Percentiles rank a stretch among this genome's conserved stretches.
phyloP scores from a whole-genome alignment of 2,797 vertebrate species.

The Pangasius mekongensis region DNA sequence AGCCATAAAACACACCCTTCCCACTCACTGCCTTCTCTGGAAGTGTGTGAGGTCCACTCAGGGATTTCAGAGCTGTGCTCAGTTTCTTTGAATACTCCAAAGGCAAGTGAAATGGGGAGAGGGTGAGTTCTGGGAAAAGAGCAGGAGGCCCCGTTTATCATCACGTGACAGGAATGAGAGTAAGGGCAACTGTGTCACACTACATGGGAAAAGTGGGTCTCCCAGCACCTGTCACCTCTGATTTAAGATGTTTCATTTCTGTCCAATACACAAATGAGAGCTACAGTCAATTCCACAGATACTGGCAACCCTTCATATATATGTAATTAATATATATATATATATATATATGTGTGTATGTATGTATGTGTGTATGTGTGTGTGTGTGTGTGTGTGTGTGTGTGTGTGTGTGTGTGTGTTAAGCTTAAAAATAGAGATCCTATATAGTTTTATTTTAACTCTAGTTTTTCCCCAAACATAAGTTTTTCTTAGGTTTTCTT shows the following conservation, averaged over 20 bases:
- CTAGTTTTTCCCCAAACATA: neutral
- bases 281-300: neutral
- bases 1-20: constrained; percentile 23
- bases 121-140: constrained; percentile 49
- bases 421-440: neutral
- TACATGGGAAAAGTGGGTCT: neutral
- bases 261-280: neutral
- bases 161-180: neutral
- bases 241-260: constrained; percentile 43
- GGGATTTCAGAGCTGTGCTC: neutral
- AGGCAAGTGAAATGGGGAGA: constrained; percentile 2
- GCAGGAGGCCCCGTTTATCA: constrained; percentile 3
- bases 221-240: constrained; percentile 10
- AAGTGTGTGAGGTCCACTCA: constrained; percentile 23
- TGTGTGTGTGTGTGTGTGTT: too few relatives aligned
- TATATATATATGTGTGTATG: too few relatives aligned
- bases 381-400: too few relatives aligned
- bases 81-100: constrained; percentile 28
- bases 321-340: neutral
- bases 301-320: neutral
- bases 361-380: too few relatives aligned
- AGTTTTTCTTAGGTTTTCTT: neutral
- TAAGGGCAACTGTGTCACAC: neutral
- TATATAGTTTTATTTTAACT: neutral
- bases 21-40: constrained; percentile 46